Base-by-base conservation (phyloP, 2,888 invertebrate species). In the Brachyopa scutellaris region DNA sequence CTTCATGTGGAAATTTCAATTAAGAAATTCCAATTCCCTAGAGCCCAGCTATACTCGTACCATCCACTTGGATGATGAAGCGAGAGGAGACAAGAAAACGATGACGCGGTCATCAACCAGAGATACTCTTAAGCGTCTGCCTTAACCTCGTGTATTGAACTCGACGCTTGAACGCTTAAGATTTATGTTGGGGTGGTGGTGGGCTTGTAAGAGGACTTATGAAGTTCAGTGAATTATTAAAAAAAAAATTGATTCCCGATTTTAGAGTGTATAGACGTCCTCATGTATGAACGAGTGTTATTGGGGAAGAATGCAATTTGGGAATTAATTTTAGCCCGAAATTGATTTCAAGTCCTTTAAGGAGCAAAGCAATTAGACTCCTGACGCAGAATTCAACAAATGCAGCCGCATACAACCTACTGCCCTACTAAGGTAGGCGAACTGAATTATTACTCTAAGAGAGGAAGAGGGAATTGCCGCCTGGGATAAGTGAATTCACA, bases 1-100 rank as follows among this genome's bases (percentile, higher is more conserved):
- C 76, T 64, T 76, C 80, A 76, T 76, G 70, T 70, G 76, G 76
- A 82, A 82, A 82, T 82, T 82, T 82, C 80, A 82, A 82, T 82
- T 82, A 82, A 82, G 80, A 82, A 82, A 82, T 82, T 82, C 80
- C 80, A 82, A 74, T 70, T 64, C 80, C 74, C 67, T 51, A 15
- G 7, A 69, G 76, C 69, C 55, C 29, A 57, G 11, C 38, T n/a
- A n/a, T n/a, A n/a, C n/a, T n/a, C n/a, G n/a, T 40, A 33, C 55
- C 53, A 9, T 7, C 23, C 8, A 36, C 13, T 21, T 11, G 15
- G 19, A 38, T 9, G 45, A 11, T 8, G 6, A 1, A 8, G 21
- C 31, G 49, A 19, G 29, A 49, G 23, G 62, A 42, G 62, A 62
- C 29, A 31, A 61, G 61, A 69, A 80, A 74, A 67, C 69, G 69